These are phyloP conservation scores for Lophotriccus pileatus DNA, from an alignment of 2,797 vertebrate species.

Conservation along the genomic window DNA sequence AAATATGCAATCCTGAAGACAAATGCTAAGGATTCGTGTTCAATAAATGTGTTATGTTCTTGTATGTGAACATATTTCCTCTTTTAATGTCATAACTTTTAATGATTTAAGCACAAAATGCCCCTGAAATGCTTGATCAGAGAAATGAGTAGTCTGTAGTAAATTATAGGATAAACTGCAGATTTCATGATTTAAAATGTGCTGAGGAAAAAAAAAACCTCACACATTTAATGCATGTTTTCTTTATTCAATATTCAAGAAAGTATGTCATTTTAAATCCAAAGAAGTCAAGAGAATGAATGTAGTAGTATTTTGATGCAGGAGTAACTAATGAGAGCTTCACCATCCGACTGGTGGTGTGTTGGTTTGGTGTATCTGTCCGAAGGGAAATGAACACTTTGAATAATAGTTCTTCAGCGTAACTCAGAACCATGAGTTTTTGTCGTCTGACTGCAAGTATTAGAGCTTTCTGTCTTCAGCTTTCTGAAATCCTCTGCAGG, in stretches of 20 bases:
- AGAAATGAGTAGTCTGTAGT: background rate
- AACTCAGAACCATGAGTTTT: background rate
- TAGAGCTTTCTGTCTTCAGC: background rate
- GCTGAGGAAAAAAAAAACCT: accelerated
- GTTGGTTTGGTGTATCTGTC: background rate
- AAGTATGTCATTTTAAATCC: background rate
- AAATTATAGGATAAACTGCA: background rate
- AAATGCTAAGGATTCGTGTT: background rate
- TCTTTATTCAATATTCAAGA: background rate
- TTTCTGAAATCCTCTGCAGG: slow-evolving; percentile 69
- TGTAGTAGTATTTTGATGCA: background rate
- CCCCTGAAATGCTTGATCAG: background rate
- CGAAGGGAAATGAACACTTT: background rate
- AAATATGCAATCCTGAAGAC: background rate
- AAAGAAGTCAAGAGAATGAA: background rate
- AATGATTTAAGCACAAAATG: background rate
- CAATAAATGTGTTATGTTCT: background rate
- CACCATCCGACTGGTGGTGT: background rate
- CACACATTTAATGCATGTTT: background rate
- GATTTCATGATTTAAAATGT: background rate
- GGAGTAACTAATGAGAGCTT: background rate
- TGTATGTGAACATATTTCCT: background rate
- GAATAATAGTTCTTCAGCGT: background rate
- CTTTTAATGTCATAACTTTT: background rate
- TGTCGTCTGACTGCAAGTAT: background rate